Base-by-base conservation (phyloP, 2,888 invertebrate genomes). In the Diabrotica balteata region DNA sequence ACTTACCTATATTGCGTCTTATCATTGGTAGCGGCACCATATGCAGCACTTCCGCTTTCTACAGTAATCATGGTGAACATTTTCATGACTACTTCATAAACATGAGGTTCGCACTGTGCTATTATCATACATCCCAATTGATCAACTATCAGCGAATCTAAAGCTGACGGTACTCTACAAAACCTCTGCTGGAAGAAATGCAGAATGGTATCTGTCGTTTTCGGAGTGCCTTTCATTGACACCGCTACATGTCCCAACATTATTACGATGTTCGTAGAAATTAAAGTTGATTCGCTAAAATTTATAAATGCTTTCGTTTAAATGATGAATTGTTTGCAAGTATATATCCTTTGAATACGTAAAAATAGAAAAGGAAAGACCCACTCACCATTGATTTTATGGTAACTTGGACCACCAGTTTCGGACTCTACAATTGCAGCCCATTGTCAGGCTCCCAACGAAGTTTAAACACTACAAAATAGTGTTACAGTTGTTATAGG, bases 51-150 rank as follows among this genome's bases (percentile, higher is more conserved):
- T 70, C 96, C 94, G 7, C 95, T 94, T 80, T 97, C 96, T 9
- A 97, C 93, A 0, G 96, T 96, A 78, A 98, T 96, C 83, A 95
- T 93, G 0, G 93, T 95, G 85, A 98, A 98, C 94, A 98, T 96
- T 79, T 95, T 91, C 97, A 99, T 97, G 71, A 99, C 96, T 82
- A 96, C 96, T 77, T 96, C 96, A 81, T 97, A 95, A 22, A 92
- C 90, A 46, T 90, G 88, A 0, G 91, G 90, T 77, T 94, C 94
- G 74, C 94, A 94, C 79, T 94, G 94, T 0, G 97, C 96, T 63
- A 99, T 95, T 68, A 98, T 94, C 93, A 99, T 98, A 81, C 97
- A 97, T 10, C 98, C 98, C 57, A 99, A 87, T 84, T 98, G 98
- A 84, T 97, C 96, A 7, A 99, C 95, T 78, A 99, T 99, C 43